Conservation (phyloP, 2,113 vertebrate species). For the Megalops atlanticus region DNA sequence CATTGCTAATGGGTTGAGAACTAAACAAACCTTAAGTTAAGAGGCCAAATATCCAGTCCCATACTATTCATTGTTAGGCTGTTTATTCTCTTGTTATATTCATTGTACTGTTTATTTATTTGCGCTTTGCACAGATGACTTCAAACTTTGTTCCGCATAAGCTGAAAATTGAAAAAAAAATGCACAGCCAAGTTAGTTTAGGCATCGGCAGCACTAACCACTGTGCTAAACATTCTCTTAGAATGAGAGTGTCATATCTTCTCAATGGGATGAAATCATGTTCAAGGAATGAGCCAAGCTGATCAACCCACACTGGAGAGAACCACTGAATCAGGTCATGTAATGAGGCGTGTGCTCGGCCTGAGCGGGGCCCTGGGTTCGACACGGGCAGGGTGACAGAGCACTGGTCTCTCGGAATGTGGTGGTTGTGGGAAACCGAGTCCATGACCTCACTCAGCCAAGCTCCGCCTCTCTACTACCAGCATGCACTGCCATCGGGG, state of each 20-base stretch:
- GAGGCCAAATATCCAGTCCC: not conserved
- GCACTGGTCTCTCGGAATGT: constrained; percentile 51
- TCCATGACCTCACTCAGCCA: constrained; percentile 6
- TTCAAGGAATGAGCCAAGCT: constrained; percentile 37
- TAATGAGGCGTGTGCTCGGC: constrained; percentile 40
- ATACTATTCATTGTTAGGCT: not conserved
- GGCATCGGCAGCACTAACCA: not conserved
- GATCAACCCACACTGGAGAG: constrained; percentile 36
- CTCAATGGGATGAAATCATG: constrained; percentile 33
- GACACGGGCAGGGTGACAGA: constrained; percentile 44
- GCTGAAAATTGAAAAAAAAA: not conserved
- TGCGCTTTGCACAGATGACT: too few relatives aligned
- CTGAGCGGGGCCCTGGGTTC: constrained; percentile 9
- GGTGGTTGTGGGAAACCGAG: constrained; percentile 54
- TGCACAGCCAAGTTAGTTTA: not conserved
- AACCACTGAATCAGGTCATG: constrained; percentile 35
- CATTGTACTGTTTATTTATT: too few relatives aligned
- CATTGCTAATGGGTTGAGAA: not conserved
- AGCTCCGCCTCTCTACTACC: constrained; percentile 21
- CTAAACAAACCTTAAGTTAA: not conserved
- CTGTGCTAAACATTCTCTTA: not conserved
- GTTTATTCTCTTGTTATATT: not conserved
- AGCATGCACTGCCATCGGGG: not conserved
- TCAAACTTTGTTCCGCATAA: too few relatives aligned
- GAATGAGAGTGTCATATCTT: not conserved